Evolutionary conservation across 2,888 invertebrate species (phyloP), one percentile per base, ranked within the genome.

Genomic region (Papilio demoleus): DNA sequence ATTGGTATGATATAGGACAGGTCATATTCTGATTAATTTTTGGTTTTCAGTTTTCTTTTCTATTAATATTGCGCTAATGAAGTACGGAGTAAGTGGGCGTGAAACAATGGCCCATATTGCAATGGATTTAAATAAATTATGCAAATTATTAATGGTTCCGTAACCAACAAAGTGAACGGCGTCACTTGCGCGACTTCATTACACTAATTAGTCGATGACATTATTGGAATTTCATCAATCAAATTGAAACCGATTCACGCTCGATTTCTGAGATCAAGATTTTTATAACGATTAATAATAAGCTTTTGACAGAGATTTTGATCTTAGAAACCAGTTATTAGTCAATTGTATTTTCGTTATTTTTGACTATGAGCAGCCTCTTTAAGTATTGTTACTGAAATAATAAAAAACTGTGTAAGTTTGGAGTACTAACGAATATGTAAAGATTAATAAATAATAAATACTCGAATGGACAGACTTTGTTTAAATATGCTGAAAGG

Each of bases 81-180:
- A 47, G 24, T 59, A 47, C 58, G 63, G 9, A 17, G 24, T 59
- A 62, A 53, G 27, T 36, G n/a, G 36, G 63, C 58, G 56, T 58
- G 27, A 40, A 64, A 64, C 59, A 68, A 68, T 68, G 40, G 68
- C 59, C 45, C 42, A 59, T 68, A 64, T 68, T 64, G 59, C 59
- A 64, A 38, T 59, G 63, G 59, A 68, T 68, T 68, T 68, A 64
- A 59, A 68, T 59, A 64, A 64, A 64, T 68, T 59, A 68, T 59
- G 68, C 38, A 40, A 36, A 64, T 64, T 63, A 63, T 68, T 68
- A 58, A 47, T 27, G 63, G 58, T 47, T 58, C 4, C 47, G 42
- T 62, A 67, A 67, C 60, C 50, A 31, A 17, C 17, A 22, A 42
- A 62, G 31, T 62, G 56, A 62, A 45, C n/a, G 53, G 17, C 6